Base-by-base conservation (phyloP, 2,113 vertebrate species). In the Neoarius graeffei region DNA sequence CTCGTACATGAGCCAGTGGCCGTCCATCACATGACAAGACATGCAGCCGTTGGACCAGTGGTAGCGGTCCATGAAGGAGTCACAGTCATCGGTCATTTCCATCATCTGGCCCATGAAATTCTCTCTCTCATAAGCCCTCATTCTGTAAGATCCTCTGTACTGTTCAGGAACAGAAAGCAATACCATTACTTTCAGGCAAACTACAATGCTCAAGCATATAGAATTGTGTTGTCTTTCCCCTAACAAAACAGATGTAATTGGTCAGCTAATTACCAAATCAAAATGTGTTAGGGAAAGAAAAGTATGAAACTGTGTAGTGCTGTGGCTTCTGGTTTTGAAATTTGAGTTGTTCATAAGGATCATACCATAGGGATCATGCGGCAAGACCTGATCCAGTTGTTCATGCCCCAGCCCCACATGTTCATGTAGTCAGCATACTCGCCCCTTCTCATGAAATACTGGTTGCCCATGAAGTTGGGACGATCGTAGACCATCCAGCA, bases 401-500 rank as follows among this genome's bases (percentile, higher is more conserved):
- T 84, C 50, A 71, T 80, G 6, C 76, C 52, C 76, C 76, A 84
- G 59, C 83, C 83, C 83, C 66, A 84, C 83, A 71, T 84, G 83
- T 7, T 20, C 52, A 27, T 80, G n/a, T 80, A 80, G 52, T 80
- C 76, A 56, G 25, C 52, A n/a, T 80, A 94, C 57, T 95, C 88
- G 25, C 94, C 91, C 84, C 91, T 93, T 90, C 90, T 93, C 90
- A 93, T 81, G 92, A 95, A 94, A 91, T 93, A 93, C 90, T 95
- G 94, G 89, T 93, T 91, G 8, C 92, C 93, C 91, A 57, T 80
- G 90, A 88, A 94, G 91, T 89, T 94, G 90, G 88, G 87, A 74
- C 80, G 88, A 89, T 95, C 92, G 8, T 92, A 94, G 25, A 93
- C 92, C 90, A 95, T 91, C 91, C 94, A 95, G 91, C 93, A 94